Evolutionary conservation across 2,113 vertebrate species (phyloP), one percentile per base, ranked within the genome.

Genomic region (Psilopogon haemacephalus): DNA sequence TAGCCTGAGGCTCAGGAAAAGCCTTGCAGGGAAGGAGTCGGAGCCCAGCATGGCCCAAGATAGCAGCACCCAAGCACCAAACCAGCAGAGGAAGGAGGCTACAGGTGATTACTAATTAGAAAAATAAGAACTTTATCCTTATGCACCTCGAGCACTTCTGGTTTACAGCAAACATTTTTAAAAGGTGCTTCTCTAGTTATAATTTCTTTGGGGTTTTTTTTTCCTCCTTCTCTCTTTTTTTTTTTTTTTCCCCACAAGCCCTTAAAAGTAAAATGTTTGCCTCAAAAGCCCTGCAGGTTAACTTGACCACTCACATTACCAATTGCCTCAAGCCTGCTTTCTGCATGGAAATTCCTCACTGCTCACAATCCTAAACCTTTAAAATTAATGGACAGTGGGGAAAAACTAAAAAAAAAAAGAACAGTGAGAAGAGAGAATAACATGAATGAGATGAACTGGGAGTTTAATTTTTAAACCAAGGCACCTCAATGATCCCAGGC

Each of bases 201-300:
- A 35, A 56, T 68, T 68, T 9, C 11, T 24, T 62, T 50, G 13
- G n/a, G n/a, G n/a, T n/a, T n/a, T n/a, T n/a, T n/a, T 1, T 6
- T 42, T 78, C 19, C 3, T 12, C 23, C n/a, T 42, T 42, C 40
- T 42, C 40, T 40, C 40, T 15, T 42, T 42, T 42, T 42, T 42
- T 42, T 15, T 35, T 8, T 37, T 35, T 48, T 24, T 46, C 19
- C 19, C 63, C 35, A 62, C 50, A 62, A 80, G 28, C 9, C 10
- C 27, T 87, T 42, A 32, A 65, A 46, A 68, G 13, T 54, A 72
- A 70, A 88, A 62, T 0, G 0, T 42, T 68, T 71, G 26, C 23
- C 62, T 92, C 37, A 20, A 33, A 95, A 88, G 35, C 28, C 48
- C 55, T 44, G 52, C 54, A 77, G 79, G 68, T 40, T 76, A 79